phyloP scores from a whole-genome alignment of 2,113 vertebrate species.

The Cyprinodon variegatus region DNA sequence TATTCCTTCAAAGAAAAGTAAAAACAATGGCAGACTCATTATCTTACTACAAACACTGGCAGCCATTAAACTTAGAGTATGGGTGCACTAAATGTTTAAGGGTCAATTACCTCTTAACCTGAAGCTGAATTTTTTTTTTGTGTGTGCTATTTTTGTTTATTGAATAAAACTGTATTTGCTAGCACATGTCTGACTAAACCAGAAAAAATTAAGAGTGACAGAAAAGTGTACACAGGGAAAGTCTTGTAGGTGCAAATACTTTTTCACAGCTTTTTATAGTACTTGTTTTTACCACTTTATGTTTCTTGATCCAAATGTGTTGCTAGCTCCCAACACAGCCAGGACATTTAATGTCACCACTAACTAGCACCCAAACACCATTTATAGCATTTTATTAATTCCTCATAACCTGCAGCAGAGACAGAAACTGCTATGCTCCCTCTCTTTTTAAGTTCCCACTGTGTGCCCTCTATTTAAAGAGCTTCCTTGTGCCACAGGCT shows the following conservation, averaged over 20 bases:
- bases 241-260: not conserved
- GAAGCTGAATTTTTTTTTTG: too few species aligned
- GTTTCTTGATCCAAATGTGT: conserved; percentile 20
- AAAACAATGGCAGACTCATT: too few species aligned
- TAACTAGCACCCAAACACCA: conserved; percentile 17
- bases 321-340: not conserved
- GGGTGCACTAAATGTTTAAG: too few species aligned
- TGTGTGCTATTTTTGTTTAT: not conserved
- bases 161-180: not conserved
- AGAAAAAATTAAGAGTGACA: not conserved
- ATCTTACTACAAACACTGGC: too few species aligned
- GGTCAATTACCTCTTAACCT: too few species aligned
- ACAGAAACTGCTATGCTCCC: conserved; percentile 10
- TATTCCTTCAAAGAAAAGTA: too few species aligned
- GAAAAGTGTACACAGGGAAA: not conserved
- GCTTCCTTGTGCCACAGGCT: conserved; percentile 22
- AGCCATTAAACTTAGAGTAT: too few species aligned
- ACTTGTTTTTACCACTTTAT: not conserved
- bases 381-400: conserved; percentile 30
- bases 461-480: conserved; percentile 13
- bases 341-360: not conserved
- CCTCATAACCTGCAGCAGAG: conserved; percentile 26
- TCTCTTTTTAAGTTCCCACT: conserved; percentile 2
- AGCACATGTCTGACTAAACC: not conserved
- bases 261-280: not conserved